Evolutionary conservation across 30 jellyfish, hydroid and myxozoan species (phyloP), one percentile per base, ranked within the genome.

Genomic region (Hydractinia symbiolongicarpus): DNA sequence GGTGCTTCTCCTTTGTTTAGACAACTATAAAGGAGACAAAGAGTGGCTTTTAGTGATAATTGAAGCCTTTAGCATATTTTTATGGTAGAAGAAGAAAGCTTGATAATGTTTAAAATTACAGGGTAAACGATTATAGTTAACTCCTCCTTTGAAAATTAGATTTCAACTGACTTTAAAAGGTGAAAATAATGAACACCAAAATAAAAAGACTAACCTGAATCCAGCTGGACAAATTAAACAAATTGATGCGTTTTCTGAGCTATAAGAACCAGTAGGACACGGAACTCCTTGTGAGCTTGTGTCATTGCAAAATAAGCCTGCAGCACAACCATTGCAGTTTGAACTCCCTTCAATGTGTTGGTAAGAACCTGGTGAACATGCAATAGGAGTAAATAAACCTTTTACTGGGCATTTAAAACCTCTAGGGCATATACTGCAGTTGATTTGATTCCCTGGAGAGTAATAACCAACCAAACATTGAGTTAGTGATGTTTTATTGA

Each of bases 381-480:
- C 62, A 6, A 66, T 6, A 50, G 85, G 85, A 52, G 54, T 4
- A 15, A 50, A 61, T 49, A 70, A 14, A 5, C 67, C 67, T 14
- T 81, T 76, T 9, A 10, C 62, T 56, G 88, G 88, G 76, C 88
- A 81, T n/a, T 67, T 15, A 73, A 67, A 67, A 67, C 88, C 88
- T 67, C 14, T 81, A 11, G 56, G 53, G 54, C 88, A 81, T 9
- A 6, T 6, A 64, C 74, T 44, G 16, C 74, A 64, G 19, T 44
- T 64, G 74, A n/a, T 64, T 44, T 30, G 44, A 30, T 30, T 64
- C 17, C 40, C 74, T 51, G 40, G 74, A 64, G 7, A 64, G 52
- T 64, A n/a, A n/a, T n/a, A 64, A 64, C 19, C 8, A 64, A 64
- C 74, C 74, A n/a, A n/a, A n/a, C 8, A 51, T 64, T 7, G 52